Percentiles rank a stretch among this genome's conserved stretches.
These are phyloP conservation scores for Coptodon bakossiorum DNA, from an alignment of 2,113 vertebrate species.

Conservation along the genomic window DNA sequence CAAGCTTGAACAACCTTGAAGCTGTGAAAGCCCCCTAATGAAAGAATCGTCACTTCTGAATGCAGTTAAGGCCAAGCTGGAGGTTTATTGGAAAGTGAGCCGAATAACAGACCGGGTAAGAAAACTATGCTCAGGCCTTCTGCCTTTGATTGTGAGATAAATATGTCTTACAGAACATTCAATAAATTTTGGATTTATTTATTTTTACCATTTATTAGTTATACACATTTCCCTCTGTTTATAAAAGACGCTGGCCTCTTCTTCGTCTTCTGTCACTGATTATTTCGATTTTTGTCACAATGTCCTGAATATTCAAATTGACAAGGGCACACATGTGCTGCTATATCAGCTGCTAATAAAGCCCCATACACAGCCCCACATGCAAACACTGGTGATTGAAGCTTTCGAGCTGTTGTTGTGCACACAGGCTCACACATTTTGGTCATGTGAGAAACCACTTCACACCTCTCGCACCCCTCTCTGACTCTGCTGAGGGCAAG, in stretches of 20 bases:
- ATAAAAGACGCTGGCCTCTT: background rate
- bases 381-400: background rate
- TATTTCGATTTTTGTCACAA: background rate
- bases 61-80: background rate
- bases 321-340: background rate
- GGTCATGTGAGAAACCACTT: constrained; percentile 27
- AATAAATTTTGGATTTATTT: background rate
- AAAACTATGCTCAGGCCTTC: background rate
- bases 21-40: background rate
- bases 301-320: background rate
- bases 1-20: background rate
- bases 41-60: background rate
- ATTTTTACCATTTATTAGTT: background rate
- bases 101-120: background rate
- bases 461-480: constrained; percentile 15
- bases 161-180: background rate
- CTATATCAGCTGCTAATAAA: background rate
- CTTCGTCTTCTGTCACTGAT: background rate
- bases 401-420: background rate
- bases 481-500: constrained; percentile 31
- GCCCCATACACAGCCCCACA: background rate
- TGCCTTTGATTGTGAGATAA: background rate
- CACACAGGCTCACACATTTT: background rate
- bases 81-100: background rate
- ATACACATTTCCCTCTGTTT: background rate